Evolutionary conservation across 2,797 vertebrate genomes (phyloP), one percentile per base, ranked within the genome.

Genomic region (Pitangus sulphuratus): DNA sequence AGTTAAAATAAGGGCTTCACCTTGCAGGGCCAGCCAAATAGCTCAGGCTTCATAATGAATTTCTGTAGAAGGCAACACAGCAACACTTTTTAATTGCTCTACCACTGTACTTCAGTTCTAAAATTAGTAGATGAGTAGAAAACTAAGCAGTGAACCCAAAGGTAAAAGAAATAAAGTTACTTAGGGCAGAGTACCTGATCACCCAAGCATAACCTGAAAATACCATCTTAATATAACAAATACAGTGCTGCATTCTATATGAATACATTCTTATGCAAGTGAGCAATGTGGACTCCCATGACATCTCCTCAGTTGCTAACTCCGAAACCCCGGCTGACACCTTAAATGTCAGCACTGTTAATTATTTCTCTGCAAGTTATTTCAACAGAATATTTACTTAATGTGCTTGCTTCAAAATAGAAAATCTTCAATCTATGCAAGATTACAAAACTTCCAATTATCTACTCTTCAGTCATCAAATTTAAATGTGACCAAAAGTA

Each of bases 291-390:
- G 95, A 86, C 40, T 93, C 85, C 72, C 58, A 19, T 93, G 58
- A 81, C 62, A 69, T 51, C 85, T 89, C 57, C 61, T 77, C 87
- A 79, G 18, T 5, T 66, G 61, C 66, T 79, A 54, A 66, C 72
- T 72, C 74, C 65, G 62, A 81, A 88, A 78, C 57, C 31, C 35
- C 54, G 58, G 93, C 81, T 72, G 88, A 87, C 80, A 94, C 69
- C 62, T 53, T 88, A 97, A 96, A 96, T 96, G 93, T 93, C 93
- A 96, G 86, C 77, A 65, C 57, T 87, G 39, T 89, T 97, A 93
- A 94, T 94, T 95, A 90, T 82, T 94, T 72, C 47, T 72, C 88
- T 76, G 57, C 54, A 76, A 88, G 33, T 65, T 58, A 79, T 93
- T 95, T 91, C 70, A 96, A 66, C 33, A 70, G 77, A 89, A 81